Conservation (phyloP, 1,140 invertebrate genomes). For the Brachionus plicatilis region DNA sequence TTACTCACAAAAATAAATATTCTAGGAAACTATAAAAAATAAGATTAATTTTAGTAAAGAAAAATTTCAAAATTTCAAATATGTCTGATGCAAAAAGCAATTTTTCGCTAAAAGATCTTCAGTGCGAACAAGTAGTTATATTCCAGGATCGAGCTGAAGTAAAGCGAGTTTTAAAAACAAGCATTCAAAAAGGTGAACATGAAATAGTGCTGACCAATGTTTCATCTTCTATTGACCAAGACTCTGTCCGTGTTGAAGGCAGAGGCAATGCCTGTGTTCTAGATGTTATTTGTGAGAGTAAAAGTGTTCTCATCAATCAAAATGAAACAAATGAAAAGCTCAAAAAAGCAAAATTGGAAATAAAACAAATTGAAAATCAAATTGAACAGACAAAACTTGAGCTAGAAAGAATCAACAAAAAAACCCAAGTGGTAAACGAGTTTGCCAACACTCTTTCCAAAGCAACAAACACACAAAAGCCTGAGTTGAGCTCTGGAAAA, state of each 20-base stretch:
- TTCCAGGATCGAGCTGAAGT: constrained; percentile 26
- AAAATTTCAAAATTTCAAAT: background rate
- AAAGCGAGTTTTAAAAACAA: background rate
- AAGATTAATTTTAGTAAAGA: background rate
- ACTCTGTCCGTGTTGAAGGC: constrained; percentile 27
- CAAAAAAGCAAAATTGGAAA: background rate
- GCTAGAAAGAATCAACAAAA: background rate
- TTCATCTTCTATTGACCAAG: background rate
- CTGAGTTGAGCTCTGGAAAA: background rate
- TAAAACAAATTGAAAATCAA: background rate
- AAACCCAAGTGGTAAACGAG: background rate
- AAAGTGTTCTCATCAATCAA: background rate
- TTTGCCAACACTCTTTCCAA: constrained; percentile 10
- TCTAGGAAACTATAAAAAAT: background rate
- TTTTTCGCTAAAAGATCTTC: background rate
- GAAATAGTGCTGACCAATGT: background rate
- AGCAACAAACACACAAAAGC: background rate
- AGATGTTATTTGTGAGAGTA: constrained; percentile 18
- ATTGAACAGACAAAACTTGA: background rate
- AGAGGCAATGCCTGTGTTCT: background rate
- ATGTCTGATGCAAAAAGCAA: background rate
- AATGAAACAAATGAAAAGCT: constrained; percentile 8
- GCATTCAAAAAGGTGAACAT: background rate
- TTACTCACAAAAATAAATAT: too few species aligned
- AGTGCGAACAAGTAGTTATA: constrained; percentile 9